These are phyloP conservation scores for Acanthisitta chloris DNA, from an alignment of 2,113 vertebrate species.

Conservation along the genomic window DNA sequence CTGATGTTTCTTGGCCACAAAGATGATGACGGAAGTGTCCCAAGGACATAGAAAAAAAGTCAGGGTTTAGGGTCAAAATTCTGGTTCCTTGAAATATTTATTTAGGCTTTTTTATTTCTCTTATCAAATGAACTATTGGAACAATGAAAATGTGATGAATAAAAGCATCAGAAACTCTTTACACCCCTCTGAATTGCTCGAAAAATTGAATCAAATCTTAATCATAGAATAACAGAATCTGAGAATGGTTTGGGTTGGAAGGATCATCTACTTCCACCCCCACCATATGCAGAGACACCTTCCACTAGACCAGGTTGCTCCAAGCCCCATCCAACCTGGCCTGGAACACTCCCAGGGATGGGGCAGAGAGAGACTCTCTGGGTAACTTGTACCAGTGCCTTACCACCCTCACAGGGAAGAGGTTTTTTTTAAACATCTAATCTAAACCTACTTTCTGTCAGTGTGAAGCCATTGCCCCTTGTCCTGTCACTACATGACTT, in stretches of 20 bases:
- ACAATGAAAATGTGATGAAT: not conserved
- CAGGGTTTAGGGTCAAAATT: not conserved
- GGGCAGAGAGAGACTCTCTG: not conserved
- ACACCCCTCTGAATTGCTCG: not conserved
- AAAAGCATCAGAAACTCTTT: not conserved
- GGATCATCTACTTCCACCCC: rapidly evolving
- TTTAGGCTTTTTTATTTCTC: not conserved
- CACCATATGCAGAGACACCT: not conserved
- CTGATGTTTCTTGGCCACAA: not conserved
- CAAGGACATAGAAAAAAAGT: not conserved
- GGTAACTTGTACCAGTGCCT: rapidly evolving
- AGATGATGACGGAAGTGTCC: not conserved
- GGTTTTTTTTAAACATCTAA: not conserved
- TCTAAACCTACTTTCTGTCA: not conserved
- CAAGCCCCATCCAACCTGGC: rapidly evolving
- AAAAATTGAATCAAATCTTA: not conserved
- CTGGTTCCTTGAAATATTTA: not conserved
- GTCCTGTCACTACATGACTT: not conserved
- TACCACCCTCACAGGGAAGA: rapidly evolving
- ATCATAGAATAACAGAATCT: not conserved
- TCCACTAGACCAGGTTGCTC: rapidly evolving
- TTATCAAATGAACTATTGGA: not conserved
- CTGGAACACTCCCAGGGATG: not conserved
- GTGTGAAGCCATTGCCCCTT: not conserved
- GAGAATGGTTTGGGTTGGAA: not conserved